These are phyloP conservation scores for Anas georgica DNA, from an alignment of 2,797 vertebrate species.

Conservation along the genomic window DNA sequence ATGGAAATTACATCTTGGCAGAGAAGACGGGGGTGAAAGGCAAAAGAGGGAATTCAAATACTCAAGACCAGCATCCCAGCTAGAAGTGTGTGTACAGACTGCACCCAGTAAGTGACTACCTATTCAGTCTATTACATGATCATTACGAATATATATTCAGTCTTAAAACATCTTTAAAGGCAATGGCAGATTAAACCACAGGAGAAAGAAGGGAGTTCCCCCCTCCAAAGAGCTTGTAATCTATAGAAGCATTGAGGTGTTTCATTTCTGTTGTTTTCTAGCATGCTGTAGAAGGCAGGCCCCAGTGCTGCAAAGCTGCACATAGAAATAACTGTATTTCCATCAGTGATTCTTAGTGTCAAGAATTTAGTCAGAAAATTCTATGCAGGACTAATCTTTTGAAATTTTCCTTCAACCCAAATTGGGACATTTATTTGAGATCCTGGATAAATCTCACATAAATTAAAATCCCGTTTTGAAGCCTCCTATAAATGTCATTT, in stretches of 20 bases:
- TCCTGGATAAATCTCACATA: neutral
- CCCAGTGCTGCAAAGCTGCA: neutral
- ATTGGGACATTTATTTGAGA: neutral
- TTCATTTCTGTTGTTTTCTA: neutral
- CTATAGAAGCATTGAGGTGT: neutral
- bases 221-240: neutral
- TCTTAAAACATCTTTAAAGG: neutral
- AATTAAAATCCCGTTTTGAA: neutral
- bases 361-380: neutral
- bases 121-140: neutral
- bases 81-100: neutral
- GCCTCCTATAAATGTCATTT: neutral
- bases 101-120: neutral
- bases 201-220: neutral
- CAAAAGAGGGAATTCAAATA: slow-evolving; percentile 7
- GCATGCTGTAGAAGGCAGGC: neutral
- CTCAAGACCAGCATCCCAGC: neutral
- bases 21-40: slow-evolving; percentile 15
- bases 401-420: neutral
- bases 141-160: neutral
- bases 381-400: neutral
- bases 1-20: slow-evolving; percentile 31
- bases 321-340: neutral
- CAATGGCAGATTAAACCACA: neutral
- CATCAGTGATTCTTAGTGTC: neutral